Evolutionary conservation across 2,888 invertebrate species (phyloP).

Genomic region (Agonopterix heracliana): DNA sequence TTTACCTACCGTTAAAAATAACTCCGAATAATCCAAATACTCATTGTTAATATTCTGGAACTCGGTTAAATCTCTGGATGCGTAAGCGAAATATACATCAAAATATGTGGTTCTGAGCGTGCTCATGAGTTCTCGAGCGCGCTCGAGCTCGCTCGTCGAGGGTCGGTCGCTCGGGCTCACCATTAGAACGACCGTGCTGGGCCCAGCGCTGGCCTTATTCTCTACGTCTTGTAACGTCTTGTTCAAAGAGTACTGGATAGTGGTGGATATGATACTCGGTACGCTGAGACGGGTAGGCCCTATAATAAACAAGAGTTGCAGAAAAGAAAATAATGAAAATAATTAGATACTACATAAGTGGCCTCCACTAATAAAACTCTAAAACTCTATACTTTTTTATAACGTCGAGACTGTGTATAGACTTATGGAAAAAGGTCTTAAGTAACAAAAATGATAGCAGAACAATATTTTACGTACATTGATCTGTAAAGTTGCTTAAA

Average conservation of each 20-base stretch:
- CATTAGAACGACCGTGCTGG: conserved; percentile 69
- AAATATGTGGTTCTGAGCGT: conserved; percentile 64
- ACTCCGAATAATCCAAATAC: conserved; percentile 66
- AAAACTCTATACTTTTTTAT: no score
- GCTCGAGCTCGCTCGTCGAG: conserved; percentile 54
- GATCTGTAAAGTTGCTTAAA: conserved; percentile 52
- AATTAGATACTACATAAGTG: no score
- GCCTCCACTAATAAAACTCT: no score
- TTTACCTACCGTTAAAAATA: conserved; percentile 51
- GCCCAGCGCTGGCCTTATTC: conserved; percentile 44
- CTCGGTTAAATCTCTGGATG: conserved; percentile 54
- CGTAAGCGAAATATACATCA: conserved; percentile 73
- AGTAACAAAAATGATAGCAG: no score
- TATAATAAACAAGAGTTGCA: conserved; percentile 20
- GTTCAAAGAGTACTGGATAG: conserved; percentile 64
- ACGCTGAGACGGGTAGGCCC: conserved; percentile 74
- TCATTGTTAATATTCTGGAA: conserved; percentile 66
- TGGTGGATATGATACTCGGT: conserved; percentile 61
- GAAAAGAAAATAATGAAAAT: no score
- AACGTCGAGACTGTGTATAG: no score
- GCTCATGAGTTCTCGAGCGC: conserved; percentile 53
- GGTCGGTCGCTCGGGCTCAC: conserved; percentile 67
- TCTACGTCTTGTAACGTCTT: conserved; percentile 51
- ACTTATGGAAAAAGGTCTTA: no score
- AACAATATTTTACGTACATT: conserved; percentile 48